A percentile compares a stretch with the other conserved stretches of the same genome.
phyloP scores from a whole-genome alignment of 2,797 vertebrate species.

The Syngnathus acus region DNA sequence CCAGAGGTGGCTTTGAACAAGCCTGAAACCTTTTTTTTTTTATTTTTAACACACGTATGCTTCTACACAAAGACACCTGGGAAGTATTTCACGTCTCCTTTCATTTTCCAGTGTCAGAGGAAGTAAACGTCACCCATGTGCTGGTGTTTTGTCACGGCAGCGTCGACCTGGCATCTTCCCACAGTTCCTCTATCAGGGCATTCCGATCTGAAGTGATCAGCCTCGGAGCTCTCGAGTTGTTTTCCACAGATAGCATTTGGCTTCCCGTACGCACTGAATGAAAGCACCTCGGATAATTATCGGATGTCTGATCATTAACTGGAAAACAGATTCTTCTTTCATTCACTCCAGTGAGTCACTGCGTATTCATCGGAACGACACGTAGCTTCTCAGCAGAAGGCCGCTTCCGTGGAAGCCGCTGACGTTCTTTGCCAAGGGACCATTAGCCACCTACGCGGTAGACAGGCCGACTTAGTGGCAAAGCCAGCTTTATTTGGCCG shows the following conservation, averaged over 20 bases:
- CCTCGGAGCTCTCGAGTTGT: background rate
- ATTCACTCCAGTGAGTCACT: background rate
- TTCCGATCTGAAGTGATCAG: slow-evolving; percentile 40
- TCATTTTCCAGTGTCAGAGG: slow-evolving; percentile 33
- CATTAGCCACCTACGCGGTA: slow-evolving; percentile 1
- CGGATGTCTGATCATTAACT: slow-evolving; percentile 32
- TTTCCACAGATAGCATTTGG: background rate
- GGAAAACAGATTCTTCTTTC: background rate
- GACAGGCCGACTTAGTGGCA: slow-evolving; percentile 25
- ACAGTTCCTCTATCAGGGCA: slow-evolving; percentile 44
- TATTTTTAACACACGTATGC: background rate
- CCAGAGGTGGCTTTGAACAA: background rate
- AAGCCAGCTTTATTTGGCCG: slow-evolving; percentile 49
- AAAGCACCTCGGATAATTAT: slow-evolving; percentile 26
- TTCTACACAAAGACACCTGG: background rate
- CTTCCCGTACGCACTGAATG: slow-evolving; percentile 4
- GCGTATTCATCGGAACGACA: slow-evolving; percentile 5
- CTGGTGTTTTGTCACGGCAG: slow-evolving; percentile 49
- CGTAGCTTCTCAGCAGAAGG: slow-evolving; percentile 6
- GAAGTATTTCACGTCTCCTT: background rate
- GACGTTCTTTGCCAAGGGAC: slow-evolving; percentile 13
- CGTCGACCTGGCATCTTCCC: slow-evolving; percentile 58
- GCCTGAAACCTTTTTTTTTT: background rate
- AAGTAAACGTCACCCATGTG: slow-evolving; percentile 31
- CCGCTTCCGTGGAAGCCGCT: slow-evolving; percentile 10